A percentile compares a stretch with the other conserved stretches of the same genome.
Evolutionary conservation across 2,888 invertebrate species (phyloP).

Genomic region (Xanthorhoe spadicearia): DNA sequence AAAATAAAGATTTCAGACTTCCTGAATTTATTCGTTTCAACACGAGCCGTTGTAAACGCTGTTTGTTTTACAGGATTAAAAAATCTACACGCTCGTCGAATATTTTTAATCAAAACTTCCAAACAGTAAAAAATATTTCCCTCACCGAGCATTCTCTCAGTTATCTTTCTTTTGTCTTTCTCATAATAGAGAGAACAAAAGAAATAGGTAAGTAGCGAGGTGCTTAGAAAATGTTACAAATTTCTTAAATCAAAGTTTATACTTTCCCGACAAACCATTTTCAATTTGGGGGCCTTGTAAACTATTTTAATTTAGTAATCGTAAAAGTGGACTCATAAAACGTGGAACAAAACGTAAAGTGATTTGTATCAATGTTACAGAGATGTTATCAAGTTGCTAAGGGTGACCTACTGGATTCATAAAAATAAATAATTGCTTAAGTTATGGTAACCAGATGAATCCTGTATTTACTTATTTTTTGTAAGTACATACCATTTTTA

Average conservation of each 20-base stretch:
- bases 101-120: constrained; percentile 14
- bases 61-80: not conserved
- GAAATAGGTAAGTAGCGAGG: constrained; percentile 20
- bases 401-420: constrained; percentile 36
- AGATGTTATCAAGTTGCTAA: constrained; percentile 54
- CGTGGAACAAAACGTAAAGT: constrained; percentile 53
- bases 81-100: not conserved
- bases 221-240: constrained; percentile 25
- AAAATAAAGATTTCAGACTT: no score
- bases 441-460: no score
- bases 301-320: constrained; percentile 56
- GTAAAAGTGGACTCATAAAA: constrained; percentile 61
- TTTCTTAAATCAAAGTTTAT: constrained; percentile 43
- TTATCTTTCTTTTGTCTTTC: constrained; percentile 32
- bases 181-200: constrained; percentile 32
- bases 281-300: constrained; percentile 44
- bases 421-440: no score
- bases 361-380: constrained; percentile 57
- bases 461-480: no score
- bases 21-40: not conserved
- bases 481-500: no score
- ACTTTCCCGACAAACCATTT: constrained; percentile 38
- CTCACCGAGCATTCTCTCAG: constrained; percentile 1
- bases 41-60: not conserved
- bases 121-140: constrained; percentile 8